These are phyloP conservation scores for Tetraneura akinire DNA, from an alignment of 1,140 invertebrate species.

Conservation along the genomic window DNA sequence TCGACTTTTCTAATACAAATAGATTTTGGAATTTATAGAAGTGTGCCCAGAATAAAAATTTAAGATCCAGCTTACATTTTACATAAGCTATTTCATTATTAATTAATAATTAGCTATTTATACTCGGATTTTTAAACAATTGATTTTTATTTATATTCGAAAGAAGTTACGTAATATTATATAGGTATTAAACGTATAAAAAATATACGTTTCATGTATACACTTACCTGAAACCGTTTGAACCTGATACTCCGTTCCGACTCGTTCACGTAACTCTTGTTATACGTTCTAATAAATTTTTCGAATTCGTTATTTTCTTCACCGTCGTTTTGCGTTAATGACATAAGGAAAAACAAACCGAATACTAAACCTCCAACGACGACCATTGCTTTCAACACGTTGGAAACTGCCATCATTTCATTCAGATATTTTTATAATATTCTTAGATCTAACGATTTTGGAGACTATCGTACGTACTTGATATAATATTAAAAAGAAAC, in stretches of 20 bases:
- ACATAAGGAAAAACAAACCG: constrained; percentile 12
- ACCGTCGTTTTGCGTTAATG: neutral
- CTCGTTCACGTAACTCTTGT: constrained; percentile 26
- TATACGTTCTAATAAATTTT: constrained; percentile 6
- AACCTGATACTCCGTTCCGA: constrained; percentile 22
- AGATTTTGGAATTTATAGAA: too few species aligned
- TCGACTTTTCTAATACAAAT: too few species aligned
- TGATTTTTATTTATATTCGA: too few species aligned
- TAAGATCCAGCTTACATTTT: too few species aligned
- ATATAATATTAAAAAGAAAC: neutral
- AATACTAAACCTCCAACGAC: constrained; percentile 13
- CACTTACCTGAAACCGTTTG: constrained; percentile 32
- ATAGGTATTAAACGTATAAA: neutral
- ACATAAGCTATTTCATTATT: too few species aligned
- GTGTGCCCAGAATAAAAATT: too few species aligned
- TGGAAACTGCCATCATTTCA: neutral
- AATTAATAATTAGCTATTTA: too few species aligned
- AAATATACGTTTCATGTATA: too few species aligned
- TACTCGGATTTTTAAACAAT: too few species aligned
- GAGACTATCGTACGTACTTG: too few species aligned
- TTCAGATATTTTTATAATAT: too few species aligned
- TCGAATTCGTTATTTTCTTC: neutral
- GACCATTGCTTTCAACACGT: neutral
- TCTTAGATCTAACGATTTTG: too few species aligned
- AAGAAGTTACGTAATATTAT: neutral